These are phyloP conservation scores for Ictalurus furcatus DNA, from an alignment of 2,113 vertebrate genomes.

Conservation along the genomic window DNA sequence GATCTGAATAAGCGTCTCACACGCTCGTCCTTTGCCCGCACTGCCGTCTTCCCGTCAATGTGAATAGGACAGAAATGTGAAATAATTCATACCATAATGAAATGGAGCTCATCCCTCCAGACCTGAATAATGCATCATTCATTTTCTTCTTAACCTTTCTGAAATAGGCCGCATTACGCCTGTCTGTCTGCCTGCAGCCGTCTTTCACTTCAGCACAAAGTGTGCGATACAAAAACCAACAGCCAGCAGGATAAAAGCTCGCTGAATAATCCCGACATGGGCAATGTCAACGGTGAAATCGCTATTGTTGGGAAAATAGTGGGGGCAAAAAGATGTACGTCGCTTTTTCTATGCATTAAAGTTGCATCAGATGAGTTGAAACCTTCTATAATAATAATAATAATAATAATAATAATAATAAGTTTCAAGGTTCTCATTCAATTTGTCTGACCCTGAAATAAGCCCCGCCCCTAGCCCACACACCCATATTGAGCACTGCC, in stretches of 20 bases:
- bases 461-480: background rate
- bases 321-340: background rate
- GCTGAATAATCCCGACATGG: background rate
- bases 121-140: constrained; percentile 49
- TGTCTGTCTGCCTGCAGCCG: constrained; percentile 11
- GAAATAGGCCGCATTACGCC: constrained; percentile 20
- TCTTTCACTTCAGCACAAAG: background rate
- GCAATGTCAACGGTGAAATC: no score
- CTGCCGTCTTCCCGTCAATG: background rate
- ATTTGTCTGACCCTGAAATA: background rate
- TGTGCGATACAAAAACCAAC: constrained; percentile 17
- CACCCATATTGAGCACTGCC: background rate
- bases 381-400: background rate
- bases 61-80: constrained; percentile 37
- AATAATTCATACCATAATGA: constrained; percentile 44
- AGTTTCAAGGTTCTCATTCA: background rate
- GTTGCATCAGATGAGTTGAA: background rate
- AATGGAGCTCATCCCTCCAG: constrained; percentile 23
- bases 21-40: background rate
- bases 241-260: background rate
- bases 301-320: background rate
- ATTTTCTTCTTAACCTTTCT: constrained; percentile 40
- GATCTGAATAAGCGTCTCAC: constrained; percentile 8
- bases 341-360: no score
- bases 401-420: background rate